These are phyloP conservation scores for Thyatira batis DNA, from an alignment of 2,888 invertebrate species.

Conservation along the genomic window DNA sequence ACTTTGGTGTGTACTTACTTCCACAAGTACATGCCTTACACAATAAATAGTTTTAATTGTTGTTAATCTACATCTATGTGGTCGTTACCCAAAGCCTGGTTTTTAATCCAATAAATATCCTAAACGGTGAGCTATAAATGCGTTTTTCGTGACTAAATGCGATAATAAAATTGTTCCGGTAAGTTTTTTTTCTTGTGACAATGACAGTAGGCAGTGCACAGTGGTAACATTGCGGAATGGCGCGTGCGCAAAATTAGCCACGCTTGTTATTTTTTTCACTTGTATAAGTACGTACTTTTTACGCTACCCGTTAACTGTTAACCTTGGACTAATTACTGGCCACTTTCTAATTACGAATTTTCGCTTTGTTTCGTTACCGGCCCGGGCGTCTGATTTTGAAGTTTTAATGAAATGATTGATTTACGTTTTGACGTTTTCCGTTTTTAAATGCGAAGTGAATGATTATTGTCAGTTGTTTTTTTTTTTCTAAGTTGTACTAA, in stretches of 20 bases:
- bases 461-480: neutral
- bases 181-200: slow-evolving; percentile 37
- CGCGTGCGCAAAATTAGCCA: slow-evolving; percentile 57
- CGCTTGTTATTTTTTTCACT: slow-evolving; percentile 47
- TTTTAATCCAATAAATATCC: slow-evolving; percentile 20
- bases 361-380: slow-evolving; percentile 9
- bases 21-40: no score
- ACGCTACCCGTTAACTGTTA: slow-evolving; percentile 53
- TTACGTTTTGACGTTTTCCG: neutral
- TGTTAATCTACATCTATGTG: no score
- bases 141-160: slow-evolving; percentile 29
- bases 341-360: slow-evolving; percentile 50
- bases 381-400: neutral
- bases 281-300: slow-evolving; percentile 50
- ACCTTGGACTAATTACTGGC: slow-evolving; percentile 69
- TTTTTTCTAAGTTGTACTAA: neutral
- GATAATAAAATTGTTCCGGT: slow-evolving; percentile 43
- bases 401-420: neutral
- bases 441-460: neutral
- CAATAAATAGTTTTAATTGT: no score
- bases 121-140: slow-evolving; percentile 7
- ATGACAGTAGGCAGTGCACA: slow-evolving; percentile 13
- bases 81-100: neutral
- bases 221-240: slow-evolving; percentile 45
- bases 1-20: no score